A percentile compares a stretch with the other conserved stretches of the same genome.
Evolutionary conservation across 2,113 vertebrate genomes (phyloP).

Genomic region (Hipposideros armiger): DNA sequence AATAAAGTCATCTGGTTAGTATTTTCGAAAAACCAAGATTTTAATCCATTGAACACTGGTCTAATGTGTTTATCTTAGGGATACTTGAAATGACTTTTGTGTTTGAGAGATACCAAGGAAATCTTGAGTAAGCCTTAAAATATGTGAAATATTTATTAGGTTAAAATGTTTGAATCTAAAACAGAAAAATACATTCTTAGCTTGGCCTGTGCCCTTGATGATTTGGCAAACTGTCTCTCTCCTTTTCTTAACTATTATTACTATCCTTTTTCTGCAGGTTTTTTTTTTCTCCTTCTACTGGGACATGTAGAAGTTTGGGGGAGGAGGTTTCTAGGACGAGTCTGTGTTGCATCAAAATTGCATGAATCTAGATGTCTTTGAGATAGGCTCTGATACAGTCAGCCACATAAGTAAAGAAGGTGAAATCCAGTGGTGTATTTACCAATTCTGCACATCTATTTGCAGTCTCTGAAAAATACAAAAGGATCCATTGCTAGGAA

Average conservation of each 20-base stretch:
- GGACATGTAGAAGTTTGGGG: neutral
- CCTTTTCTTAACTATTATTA: neutral
- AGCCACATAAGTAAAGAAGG: neutral
- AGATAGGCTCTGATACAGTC: neutral
- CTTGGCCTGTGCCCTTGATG: neutral
- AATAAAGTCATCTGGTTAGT: too few species aligned
- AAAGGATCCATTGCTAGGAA: neutral
- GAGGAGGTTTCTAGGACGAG: neutral
- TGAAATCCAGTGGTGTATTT: neutral
- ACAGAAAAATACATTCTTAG: neutral
- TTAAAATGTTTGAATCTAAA: neutral
- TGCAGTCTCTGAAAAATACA: neutral
- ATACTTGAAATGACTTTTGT: slow-evolving; percentile 58
- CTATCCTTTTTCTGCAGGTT: neutral
- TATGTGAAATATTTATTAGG: neutral
- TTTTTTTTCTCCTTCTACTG: neutral
- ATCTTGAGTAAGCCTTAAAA: slow-evolving; percentile 34
- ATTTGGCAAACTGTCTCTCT: neutral
- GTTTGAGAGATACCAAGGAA: slow-evolving; percentile 29
- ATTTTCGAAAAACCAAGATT: neutral
- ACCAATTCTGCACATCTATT: neutral
- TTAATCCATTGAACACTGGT: slow-evolving; percentile 1
- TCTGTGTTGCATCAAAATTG: neutral
- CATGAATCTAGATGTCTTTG: neutral
- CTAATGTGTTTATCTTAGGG: slow-evolving; percentile 33